A percentile compares a stretch with the other conserved stretches of the same genome.
phyloP scores from a whole-genome alignment of 1,140 invertebrate species.

The Paraescarpia echinospica region DNA sequence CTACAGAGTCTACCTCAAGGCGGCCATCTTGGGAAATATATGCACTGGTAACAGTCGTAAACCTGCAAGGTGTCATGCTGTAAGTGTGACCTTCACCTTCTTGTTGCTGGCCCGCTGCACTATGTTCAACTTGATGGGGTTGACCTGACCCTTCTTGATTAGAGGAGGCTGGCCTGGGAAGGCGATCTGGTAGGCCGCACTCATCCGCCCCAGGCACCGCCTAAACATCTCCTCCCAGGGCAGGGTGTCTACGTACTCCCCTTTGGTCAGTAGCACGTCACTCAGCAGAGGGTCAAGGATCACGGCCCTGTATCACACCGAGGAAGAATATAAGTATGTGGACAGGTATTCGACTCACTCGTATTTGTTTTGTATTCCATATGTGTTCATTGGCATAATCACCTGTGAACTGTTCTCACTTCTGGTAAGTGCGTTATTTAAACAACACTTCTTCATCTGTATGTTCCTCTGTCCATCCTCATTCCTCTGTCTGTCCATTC shows the following conservation, averaged over 20 bases:
- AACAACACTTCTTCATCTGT: neutral
- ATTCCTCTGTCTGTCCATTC: neutral
- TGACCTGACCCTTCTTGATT: slow-evolving; percentile 73
- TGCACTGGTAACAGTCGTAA: too few relatives aligned
- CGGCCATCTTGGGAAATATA: too few relatives aligned
- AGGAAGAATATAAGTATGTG: slow-evolving; percentile 15
- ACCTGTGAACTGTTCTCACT: neutral
- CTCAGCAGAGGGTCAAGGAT: slow-evolving; percentile 62
- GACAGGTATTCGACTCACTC: neutral
- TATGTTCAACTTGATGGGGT: slow-evolving; percentile 77
- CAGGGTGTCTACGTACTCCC: slow-evolving; percentile 49
- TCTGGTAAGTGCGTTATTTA: neutral
- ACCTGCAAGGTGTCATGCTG: too few relatives aligned
- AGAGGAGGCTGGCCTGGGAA: slow-evolving; percentile 64
- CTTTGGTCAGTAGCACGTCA: slow-evolving; percentile 49
- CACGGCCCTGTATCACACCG: slow-evolving; percentile 61
- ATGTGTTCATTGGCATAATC: neutral
- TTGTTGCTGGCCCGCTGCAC: slow-evolving; percentile 82
- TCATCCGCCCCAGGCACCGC: slow-evolving; percentile 73
- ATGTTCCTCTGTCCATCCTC: neutral
- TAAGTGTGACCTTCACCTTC: slow-evolving; percentile 65
- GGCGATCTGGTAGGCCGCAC: slow-evolving; percentile 71
- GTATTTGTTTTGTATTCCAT: neutral
- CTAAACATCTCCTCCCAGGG: slow-evolving; percentile 74
- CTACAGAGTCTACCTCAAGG: too few relatives aligned